Evolutionary conservation across 2,113 vertebrate species (phyloP), one percentile per base, ranked within the genome.

Genomic region (Notiomystis cincta): DNA sequence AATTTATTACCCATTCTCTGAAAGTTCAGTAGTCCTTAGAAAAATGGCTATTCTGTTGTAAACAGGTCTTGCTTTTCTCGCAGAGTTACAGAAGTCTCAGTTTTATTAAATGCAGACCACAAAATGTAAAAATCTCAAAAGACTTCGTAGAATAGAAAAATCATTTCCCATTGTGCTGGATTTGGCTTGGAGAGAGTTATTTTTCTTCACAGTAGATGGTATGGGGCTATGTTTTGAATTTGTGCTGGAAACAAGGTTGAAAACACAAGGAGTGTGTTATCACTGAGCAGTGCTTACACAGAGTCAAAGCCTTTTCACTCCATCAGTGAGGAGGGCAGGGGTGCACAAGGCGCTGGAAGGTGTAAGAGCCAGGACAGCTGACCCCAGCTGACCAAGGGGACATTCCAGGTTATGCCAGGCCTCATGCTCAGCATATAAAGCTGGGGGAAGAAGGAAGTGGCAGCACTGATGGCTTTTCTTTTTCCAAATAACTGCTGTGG

Each of bases 391-490:
- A 20, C 15, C 67, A 54, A 54, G 61, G 23, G 9, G 15, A 48
- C 56, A 30, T 37, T 67, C 19, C n/a, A 25, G 28, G 61, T 11
- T 11, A 15, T 15, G 18, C 1, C n/a, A n/a, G 4, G 9, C 0
- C 0, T 33, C 35, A 28, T 33, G 25, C 2, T 47, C 53, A n/a
- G 17, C 9, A n/a, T 8, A 7, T 15, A 65, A 24, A 2, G 0
- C 9, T 38, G 19, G 23, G 22, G 22, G n/a, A 60, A 28, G 22
- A 28, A 54, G 31, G 18, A 66, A 66, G 9, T 0, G 6, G 12
- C 6, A 31, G 6, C 15, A 40, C 4, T 31, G 18, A 47, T 42
- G 25, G 28, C 38, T 27, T 66, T 19, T 66, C 19, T 61, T 40
- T 73, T 73, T 31, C 35, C 13, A 73, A 33, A 6, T 20, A 53